Percentiles rank a stretch among this genome's conserved stretches.
phyloP scores from a whole-genome alignment of 2,888 invertebrate genomes.

The Gasteruption jaculator region DNA sequence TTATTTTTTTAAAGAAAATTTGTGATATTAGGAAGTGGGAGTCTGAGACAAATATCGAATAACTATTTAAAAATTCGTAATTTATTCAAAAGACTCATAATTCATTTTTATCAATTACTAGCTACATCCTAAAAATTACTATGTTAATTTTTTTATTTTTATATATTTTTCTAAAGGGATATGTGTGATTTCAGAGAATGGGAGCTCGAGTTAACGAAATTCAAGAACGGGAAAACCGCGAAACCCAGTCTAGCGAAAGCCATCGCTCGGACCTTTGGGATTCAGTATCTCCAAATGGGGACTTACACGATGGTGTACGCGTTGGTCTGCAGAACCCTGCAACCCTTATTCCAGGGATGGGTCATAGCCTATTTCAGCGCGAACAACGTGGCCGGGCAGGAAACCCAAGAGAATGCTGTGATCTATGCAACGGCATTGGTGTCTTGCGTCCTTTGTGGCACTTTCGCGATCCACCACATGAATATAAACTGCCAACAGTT shows the following conservation, averaged over 20 bases:
- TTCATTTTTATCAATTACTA: no score
- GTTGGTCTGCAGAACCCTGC: slow-evolving; percentile 16
- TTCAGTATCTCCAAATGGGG: slow-evolving; percentile 28
- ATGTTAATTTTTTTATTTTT: background rate
- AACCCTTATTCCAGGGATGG: slow-evolving; percentile 35
- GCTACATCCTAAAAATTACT: no score
- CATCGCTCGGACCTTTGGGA: slow-evolving; percentile 49
- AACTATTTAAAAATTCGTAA: no score
- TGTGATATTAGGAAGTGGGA: no score
- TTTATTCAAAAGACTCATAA: no score
- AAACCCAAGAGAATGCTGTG: slow-evolving; percentile 59
- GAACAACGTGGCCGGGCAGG: slow-evolving; percentile 33
- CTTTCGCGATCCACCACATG: slow-evolving; percentile 50
- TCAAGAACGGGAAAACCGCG: slow-evolving; percentile 23
- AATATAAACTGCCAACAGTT: slow-evolving; percentile 47
- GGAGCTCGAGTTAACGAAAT: slow-evolving; percentile 47
- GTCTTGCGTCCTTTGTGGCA: slow-evolving; percentile 41
- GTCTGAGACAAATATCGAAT: no score
- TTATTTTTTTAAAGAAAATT: no score
- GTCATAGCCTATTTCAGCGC: slow-evolving; percentile 37
- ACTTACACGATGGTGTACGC: slow-evolving; percentile 21
- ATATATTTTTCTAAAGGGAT: background rate
- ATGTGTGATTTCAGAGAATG: slow-evolving; percentile 45
- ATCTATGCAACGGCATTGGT: slow-evolving; percentile 43
- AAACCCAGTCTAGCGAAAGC: slow-evolving; percentile 51